phyloP scores from a whole-genome alignment of 92 coral and sea anemone species.

The Pocillopora grandis region DNA sequence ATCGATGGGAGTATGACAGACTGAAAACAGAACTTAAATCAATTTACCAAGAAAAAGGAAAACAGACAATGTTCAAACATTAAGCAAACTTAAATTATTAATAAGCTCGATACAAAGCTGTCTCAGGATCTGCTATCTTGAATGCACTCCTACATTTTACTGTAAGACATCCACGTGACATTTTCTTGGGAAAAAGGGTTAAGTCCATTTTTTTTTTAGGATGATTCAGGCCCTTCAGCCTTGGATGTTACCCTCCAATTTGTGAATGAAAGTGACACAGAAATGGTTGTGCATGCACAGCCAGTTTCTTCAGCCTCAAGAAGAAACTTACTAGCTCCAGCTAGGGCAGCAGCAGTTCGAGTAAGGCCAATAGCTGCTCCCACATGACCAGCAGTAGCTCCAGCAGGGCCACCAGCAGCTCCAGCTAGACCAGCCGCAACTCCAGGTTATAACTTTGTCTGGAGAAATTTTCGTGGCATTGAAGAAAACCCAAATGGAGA shows the following conservation, averaged over 20 bases:
- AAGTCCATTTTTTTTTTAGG: slow-evolving; percentile 25
- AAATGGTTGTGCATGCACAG: slow-evolving; percentile 25
- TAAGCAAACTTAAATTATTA: slow-evolving; percentile 22
- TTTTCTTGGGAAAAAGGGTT: slow-evolving; percentile 27
- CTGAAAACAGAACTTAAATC: neutral
- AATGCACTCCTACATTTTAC: slow-evolving; percentile 13
- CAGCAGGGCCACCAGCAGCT: slow-evolving; percentile 21
- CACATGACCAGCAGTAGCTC: neutral
- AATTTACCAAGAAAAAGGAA: neutral
- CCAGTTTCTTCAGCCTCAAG: slow-evolving; percentile 32
- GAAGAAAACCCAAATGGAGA: slow-evolving; percentile 31
- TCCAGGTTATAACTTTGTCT: slow-evolving; percentile 37
- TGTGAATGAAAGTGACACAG: slow-evolving; percentile 38
- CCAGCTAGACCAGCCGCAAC: slow-evolving; percentile 14
- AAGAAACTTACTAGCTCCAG: slow-evolving; percentile 11
- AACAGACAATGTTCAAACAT: neutral
- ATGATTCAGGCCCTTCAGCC: slow-evolving; percentile 36
- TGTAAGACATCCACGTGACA: slow-evolving; percentile 28
- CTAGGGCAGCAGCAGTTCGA: neutral
- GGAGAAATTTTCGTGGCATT: slow-evolving; percentile 34
- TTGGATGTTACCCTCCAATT: slow-evolving; percentile 24
- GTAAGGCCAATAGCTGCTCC: slow-evolving; percentile 1
- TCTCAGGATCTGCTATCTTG: slow-evolving; percentile 30
- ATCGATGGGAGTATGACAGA: neutral
- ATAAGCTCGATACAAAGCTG: slow-evolving; percentile 31